Percentiles rank a stretch among this genome's conserved stretches.
These are phyloP conservation scores for Cheilosia grossa DNA, from an alignment of 2,888 invertebrate genomes.

Conservation along the genomic window DNA sequence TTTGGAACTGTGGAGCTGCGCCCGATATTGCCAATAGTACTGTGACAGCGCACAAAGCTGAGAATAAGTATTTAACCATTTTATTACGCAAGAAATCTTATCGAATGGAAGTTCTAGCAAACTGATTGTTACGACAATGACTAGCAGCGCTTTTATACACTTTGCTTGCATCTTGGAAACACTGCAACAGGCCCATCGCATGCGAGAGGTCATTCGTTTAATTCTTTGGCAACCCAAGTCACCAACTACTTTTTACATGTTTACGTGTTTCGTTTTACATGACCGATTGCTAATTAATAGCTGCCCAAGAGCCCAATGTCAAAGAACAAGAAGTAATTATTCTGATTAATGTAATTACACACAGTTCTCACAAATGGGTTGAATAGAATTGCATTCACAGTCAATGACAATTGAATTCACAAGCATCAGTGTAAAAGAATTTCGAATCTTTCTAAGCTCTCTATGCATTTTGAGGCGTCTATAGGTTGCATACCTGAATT, in stretches of 20 bases:
- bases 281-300: constrained; percentile 81
- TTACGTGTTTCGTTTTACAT: constrained; percentile 78
- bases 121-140: constrained; percentile 28
- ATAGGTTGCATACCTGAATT: too few relatives aligned
- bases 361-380: constrained; percentile 50
- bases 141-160: constrained; percentile 54
- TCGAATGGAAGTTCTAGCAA: neutral
- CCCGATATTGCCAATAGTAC: neutral
- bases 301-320: constrained; percentile 70
- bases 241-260: constrained; percentile 4
- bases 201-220: constrained; percentile 36
- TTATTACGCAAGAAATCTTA: neutral
- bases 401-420: constrained; percentile 30
- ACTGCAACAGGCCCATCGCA: constrained; percentile 14
- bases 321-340: constrained; percentile 69
- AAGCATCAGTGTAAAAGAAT: neutral
- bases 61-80: constrained; percentile 32
- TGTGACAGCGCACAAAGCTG: constrained; percentile 1
- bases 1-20: constrained; percentile 9
- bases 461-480: neutral
- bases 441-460: neutral
- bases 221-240: constrained; percentile 27
- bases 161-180: neutral
- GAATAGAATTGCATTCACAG: constrained; percentile 33
- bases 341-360: constrained; percentile 35